Evolutionary conservation across 2,113 vertebrate genomes (phyloP).

Genomic region (Actenoides lindsayi): DNA sequence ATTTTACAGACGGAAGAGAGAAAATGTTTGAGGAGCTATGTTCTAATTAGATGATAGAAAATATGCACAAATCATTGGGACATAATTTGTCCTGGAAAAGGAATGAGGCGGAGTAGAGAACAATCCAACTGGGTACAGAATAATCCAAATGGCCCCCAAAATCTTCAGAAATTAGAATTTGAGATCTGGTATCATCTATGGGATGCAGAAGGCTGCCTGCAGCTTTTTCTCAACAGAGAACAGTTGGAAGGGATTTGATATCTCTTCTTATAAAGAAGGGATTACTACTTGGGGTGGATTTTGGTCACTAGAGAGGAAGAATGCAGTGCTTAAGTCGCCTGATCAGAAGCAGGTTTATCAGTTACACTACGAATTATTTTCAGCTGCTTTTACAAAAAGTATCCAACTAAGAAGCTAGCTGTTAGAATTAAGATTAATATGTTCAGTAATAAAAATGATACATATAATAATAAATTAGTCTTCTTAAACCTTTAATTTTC

Average conservation of each 20-base stretch:
- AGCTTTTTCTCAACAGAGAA: background rate
- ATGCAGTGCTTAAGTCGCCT: background rate
- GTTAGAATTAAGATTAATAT: background rate
- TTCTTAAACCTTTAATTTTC: background rate
- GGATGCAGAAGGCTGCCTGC: background rate
- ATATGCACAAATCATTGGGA: fast-evolving
- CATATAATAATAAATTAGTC: background rate
- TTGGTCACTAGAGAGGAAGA: background rate
- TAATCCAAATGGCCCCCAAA: background rate
- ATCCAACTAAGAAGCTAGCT: background rate
- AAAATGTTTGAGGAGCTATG: background rate
- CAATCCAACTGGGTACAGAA: background rate
- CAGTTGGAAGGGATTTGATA: background rate
- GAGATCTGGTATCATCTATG: background rate
- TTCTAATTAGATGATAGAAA: background rate
- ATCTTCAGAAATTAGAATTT: background rate
- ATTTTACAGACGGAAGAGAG: background rate
- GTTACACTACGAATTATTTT: background rate
- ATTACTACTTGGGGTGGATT: background rate
- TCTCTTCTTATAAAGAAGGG: no score
- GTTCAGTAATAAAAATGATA: background rate
- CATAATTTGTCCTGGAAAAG: background rate
- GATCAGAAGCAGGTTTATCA: background rate
- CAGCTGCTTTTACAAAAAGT: background rate
- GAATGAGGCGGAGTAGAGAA: background rate